Conservation (phyloP, 1,140 invertebrate species). For the Aphis gossypii region DNA sequence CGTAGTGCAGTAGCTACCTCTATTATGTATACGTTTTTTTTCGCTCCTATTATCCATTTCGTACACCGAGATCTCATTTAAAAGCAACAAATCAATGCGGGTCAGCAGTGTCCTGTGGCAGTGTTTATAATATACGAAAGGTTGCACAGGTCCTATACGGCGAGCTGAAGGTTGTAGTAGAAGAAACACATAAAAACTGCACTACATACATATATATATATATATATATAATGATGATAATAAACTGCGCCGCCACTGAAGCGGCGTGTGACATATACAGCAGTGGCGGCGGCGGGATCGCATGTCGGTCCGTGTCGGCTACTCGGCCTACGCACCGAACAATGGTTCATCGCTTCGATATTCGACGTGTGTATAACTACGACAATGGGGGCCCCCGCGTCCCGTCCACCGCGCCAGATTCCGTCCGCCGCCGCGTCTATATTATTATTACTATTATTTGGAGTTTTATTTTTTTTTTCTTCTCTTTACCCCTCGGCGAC, state of each 20-base stretch:
- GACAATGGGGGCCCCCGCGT: constrained; percentile 18
- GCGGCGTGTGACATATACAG: neutral
- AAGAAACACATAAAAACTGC: neutral
- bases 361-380: constrained; percentile 11
- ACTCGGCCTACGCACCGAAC: constrained; percentile 54
- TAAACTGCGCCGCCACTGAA: neutral
- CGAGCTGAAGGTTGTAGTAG: neutral
- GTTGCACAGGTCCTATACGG: neutral
- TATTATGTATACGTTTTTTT: neutral
- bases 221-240: neutral
- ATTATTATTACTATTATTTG: constrained; percentile 18
- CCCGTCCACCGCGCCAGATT: neutral
- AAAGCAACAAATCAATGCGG: constrained; percentile 52
- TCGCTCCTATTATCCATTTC: neutral
- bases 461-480: constrained; percentile 22
- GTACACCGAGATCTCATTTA: constrained; percentile 51
- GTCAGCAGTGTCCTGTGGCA: neutral
- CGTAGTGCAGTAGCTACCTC: neutral
- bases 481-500: neutral
- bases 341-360: constrained; percentile 1
- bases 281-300: constrained; percentile 41
- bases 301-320: constrained; percentile 44
- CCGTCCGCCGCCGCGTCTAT: neutral
- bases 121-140: neutral
- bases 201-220: neutral